Evolutionary conservation across 2,888 invertebrate genomes (phyloP), one percentile per base, ranked within the genome.

Genomic region (Griposia aprilina): DNA sequence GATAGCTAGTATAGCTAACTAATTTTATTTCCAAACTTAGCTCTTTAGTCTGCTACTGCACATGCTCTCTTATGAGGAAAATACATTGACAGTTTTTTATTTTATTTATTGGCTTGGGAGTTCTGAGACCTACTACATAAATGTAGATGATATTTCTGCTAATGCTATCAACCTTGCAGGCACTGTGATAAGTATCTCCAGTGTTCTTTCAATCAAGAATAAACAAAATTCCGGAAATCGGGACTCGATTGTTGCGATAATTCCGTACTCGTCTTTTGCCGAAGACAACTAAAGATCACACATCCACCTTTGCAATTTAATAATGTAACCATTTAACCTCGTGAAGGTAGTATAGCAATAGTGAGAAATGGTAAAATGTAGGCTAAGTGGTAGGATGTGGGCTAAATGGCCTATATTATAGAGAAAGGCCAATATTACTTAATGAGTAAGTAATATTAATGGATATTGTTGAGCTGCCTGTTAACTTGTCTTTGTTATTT

Each of bases 1-100:
- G 75, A 20, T 55, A 41, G 3, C n/a, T 0, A 17, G 11, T 41
- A 60, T 20, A 20, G 48, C 15, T n/a, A 26, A 3, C n/a, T 50
- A 62, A 75, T 67, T 60, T 55, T 60, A 67, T 76, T n/a, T 75
- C 23, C 26, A 45, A 66, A 74, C 13, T 13, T n/a, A n/a, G 7
- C 15, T 59, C 2, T 65, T 48, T 48, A 26, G 45, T 11, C 1
- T 23, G 30, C n/a, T 69, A 36, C 45, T 52, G 59, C 17, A 60
- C 72, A 17, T 48, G 17, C 6, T 59, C 23, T 50, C 26, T 20
- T 30, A 30, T 10, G 17, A 30, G 59, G 30, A 10, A 60, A 30
- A 30, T 60, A 60, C 59, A 8, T 17, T 26, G 50, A 11, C 15
- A 20, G 20, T 50, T 11, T 72, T 17, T 48, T 45, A 30, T 20